These are phyloP conservation scores for Enteromius fasciolatus DNA, from an alignment of 2,797 vertebrate genomes.

Conservation along the genomic window DNA sequence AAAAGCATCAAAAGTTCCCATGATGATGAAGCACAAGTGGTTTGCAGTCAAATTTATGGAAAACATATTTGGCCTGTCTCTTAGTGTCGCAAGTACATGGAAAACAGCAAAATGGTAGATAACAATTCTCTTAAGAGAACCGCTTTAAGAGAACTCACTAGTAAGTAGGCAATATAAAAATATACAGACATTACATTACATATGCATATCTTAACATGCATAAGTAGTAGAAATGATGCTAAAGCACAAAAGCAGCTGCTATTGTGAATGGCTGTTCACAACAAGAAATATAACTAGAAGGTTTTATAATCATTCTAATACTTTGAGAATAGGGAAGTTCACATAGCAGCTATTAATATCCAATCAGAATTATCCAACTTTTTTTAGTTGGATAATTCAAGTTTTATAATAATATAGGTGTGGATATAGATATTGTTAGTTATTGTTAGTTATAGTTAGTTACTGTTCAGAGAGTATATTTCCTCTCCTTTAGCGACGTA, in stretches of 20 bases:
- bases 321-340: neutral
- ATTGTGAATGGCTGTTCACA: neutral
- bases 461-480: neutral
- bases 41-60: constrained; percentile 2
- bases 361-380: neutral
- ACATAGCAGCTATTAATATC: neutral
- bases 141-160: neutral
- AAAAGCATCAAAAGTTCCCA: constrained; percentile 3
- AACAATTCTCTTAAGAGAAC: neutral
- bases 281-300: neutral
- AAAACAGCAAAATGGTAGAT: neutral
- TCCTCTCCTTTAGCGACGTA: too few relatives aligned
- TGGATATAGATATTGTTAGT: neutral
- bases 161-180: neutral
- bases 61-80: neutral
- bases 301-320: neutral
- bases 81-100: neutral
- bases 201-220: neutral
- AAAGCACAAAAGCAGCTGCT: too few relatives aligned
- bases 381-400: too few relatives aligned
- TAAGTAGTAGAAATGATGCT: neutral
- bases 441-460: neutral
- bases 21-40: neutral
- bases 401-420: neutral
- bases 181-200: neutral